phyloP scores from a whole-genome alignment of 2,113 vertebrate genomes.

The Pimephales promelas region DNA sequence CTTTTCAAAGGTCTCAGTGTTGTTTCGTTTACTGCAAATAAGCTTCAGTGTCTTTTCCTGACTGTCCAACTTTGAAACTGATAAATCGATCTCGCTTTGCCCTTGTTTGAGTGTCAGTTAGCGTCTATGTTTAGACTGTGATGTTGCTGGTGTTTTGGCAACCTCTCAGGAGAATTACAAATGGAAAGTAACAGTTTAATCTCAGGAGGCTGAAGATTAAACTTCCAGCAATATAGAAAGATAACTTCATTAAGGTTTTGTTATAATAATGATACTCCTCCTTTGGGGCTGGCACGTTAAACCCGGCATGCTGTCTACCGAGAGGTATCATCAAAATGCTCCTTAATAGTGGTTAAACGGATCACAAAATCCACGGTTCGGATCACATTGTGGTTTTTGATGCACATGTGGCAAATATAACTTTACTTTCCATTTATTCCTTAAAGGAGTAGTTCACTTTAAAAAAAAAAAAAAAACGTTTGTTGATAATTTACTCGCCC shows the following conservation, averaged over 20 bases:
- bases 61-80: not conserved
- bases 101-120: not conserved
- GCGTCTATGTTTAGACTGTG: constrained; percentile 2
- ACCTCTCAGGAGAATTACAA: not conserved
- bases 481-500: too few relatives aligned
- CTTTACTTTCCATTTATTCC: too few relatives aligned
- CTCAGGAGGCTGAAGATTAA: not conserved
- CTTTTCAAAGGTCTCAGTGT: not conserved
- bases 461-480: too few relatives aligned
- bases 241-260: not conserved
- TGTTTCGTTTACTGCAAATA: constrained; percentile 7
- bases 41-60: constrained; percentile 13
- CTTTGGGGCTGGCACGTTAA: not conserved
- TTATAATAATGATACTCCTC: not conserved
- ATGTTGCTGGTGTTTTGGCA: not conserved
- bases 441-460: too few relatives aligned
- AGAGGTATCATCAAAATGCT: not conserved
- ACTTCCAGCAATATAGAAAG: not conserved
- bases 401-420: too few relatives aligned
- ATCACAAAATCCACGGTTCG: too few relatives aligned
- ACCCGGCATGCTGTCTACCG: not conserved
- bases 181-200: not conserved
- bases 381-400: too few relatives aligned
- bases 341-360: too few relatives aligned
- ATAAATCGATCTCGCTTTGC: constrained; percentile 15